Conservation (phyloP, 2,113 vertebrate genomes). For the Rhea pennata region DNA sequence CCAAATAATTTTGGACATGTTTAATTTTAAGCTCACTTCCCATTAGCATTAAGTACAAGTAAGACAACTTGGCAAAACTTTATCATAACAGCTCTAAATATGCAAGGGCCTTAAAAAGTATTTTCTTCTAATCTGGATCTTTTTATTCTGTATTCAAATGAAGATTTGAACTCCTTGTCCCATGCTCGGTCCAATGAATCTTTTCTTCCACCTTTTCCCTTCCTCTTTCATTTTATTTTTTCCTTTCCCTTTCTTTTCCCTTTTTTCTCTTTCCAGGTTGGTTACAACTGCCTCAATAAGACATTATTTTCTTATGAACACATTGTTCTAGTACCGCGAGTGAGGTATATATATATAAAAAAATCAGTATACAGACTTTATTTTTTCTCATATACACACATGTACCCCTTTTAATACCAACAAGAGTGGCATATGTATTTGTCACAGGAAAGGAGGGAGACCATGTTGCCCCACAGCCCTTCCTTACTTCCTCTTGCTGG, state of each 20-base stretch:
- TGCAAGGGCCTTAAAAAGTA: not conserved
- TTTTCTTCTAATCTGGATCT: not conserved
- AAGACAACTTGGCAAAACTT: not conserved
- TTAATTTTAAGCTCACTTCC: not conserved
- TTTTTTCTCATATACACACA: too few relatives aligned
- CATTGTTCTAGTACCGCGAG: not conserved
- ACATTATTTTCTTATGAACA: not conserved
- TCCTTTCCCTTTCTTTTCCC: not conserved
- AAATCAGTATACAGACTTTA: not conserved
- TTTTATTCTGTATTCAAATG: not conserved
- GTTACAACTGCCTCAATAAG: not conserved
- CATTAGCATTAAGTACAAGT: not conserved
- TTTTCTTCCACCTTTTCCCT: not conserved
- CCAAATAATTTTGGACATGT: not conserved
- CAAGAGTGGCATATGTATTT: not conserved
- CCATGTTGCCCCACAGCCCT: accelerated
- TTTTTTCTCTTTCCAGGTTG: not conserved
- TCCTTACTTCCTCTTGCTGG: not conserved
- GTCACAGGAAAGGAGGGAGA: not conserved
- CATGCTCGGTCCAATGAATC: not conserved
- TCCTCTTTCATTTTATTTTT: not conserved
- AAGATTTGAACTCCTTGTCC: not conserved
- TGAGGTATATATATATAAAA: not conserved
- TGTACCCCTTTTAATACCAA: accelerated
- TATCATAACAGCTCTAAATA: not conserved